Evolutionary conservation across 2,797 vertebrate species (phyloP).

Genomic region (Megaceryle alcyon): DNA sequence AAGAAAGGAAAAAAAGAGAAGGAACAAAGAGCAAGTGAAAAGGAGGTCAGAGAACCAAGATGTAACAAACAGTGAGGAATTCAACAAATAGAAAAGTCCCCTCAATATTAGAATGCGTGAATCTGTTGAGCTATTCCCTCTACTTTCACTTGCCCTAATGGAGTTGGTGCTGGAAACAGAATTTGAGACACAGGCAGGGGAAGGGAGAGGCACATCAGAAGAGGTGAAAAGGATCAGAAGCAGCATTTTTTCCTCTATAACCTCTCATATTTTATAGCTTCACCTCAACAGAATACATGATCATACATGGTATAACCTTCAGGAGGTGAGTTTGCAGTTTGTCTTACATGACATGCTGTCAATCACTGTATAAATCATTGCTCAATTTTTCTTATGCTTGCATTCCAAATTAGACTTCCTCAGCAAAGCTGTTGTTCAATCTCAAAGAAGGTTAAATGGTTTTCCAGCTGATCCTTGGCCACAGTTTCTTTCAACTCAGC

Average conservation of each 20-base stretch:
- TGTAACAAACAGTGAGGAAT: not conserved
- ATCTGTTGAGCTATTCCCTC: not conserved
- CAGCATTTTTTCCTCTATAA: not conserved
- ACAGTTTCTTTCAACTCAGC: conserved; percentile 2
- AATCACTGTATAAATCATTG: not conserved
- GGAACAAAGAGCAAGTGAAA: not conserved
- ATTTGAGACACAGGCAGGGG: not conserved
- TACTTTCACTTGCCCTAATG: not conserved
- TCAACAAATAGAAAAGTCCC: not conserved
- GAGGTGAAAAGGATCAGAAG: not conserved
- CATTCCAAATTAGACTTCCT: not conserved
- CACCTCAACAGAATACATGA: not conserved
- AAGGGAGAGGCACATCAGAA: not conserved
- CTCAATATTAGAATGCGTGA: not conserved
- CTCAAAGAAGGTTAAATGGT: conserved; percentile 32
- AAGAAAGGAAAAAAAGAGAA: not conserved
- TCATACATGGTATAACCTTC: not conserved
- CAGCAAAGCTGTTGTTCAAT: not conserved
- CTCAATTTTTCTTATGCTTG: not conserved
- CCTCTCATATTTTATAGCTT: not conserved
- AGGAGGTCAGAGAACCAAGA: not conserved
- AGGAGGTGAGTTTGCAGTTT: not conserved
- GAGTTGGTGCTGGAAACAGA: not conserved
- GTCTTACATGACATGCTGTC: not conserved
- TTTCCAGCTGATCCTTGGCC: conserved; percentile 59